phyloP scores from a whole-genome alignment of 2,888 invertebrate species.

The Proisotoma minuta region DNA sequence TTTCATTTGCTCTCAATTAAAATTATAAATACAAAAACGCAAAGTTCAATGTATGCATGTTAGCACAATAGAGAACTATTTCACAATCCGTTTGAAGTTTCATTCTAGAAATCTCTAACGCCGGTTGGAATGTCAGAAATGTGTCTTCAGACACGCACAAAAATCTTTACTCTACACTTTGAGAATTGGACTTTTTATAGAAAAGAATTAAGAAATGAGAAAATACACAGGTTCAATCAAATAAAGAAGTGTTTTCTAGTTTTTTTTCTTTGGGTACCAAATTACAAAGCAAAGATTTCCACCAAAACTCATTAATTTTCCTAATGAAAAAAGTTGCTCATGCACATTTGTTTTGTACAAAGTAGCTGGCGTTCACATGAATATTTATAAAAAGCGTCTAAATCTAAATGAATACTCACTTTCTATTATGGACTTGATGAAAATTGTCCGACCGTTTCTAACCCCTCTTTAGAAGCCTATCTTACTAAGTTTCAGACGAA shows the following conservation, averaged over 20 bases:
- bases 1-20: too few species aligned
- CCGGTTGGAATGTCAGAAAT: too few species aligned
- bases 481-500: constrained; percentile 8
- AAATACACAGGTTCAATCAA: too few species aligned
- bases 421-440: constrained; percentile 11
- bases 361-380: constrained; percentile 10
- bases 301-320: constrained; percentile 14
- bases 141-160: too few species aligned
- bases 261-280: neutral
- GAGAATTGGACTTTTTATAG: neutral
- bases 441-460: constrained; percentile 8
- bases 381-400: constrained; percentile 19
- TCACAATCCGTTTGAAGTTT: too few species aligned
- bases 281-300: neutral
- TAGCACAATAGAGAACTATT: too few species aligned
- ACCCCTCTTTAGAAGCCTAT: constrained; percentile 1
- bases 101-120: too few species aligned
- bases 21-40: too few species aligned
- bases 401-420: constrained; percentile 19
- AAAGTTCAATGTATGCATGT: too few species aligned
- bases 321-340: constrained; percentile 17
- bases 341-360: neutral
- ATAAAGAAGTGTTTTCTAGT: neutral
- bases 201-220: too few species aligned
- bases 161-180: too few species aligned